Percentiles rank a stretch among this genome's conserved stretches.
These are phyloP conservation scores for Apogon hyalosoma DNA, from an alignment of 2,797 vertebrate genomes.

Conservation along the genomic window DNA sequence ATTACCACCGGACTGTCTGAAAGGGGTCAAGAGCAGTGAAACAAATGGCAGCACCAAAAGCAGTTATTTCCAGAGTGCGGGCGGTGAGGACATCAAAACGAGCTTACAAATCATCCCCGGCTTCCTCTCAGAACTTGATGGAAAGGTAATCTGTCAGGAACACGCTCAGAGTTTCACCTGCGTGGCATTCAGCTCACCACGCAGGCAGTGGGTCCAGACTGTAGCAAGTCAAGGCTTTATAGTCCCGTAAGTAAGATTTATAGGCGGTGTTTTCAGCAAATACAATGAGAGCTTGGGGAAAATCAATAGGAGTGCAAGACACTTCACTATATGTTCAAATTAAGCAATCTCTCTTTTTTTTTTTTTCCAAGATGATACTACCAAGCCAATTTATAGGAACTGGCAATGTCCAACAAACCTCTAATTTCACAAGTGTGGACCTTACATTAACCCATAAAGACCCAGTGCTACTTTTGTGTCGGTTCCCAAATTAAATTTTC, in stretches of 20 bases:
- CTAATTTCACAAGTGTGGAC: too few species aligned
- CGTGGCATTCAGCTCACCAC: neutral
- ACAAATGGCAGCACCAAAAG: conserved; percentile 43
- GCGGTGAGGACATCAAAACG: conserved; percentile 12
- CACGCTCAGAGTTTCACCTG: conserved; percentile 18
- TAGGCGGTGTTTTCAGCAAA: conserved; percentile 19
- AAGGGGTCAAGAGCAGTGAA: conserved; percentile 16
- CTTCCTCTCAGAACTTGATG: conserved; percentile 39
- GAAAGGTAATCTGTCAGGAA: conserved; percentile 69
- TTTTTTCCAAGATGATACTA: neutral
- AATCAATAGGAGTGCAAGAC: conserved; percentile 38
- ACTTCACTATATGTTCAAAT: conserved; percentile 9
- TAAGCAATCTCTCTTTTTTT: conserved; percentile 8
- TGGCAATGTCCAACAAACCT: too few species aligned
- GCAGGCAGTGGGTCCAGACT: conserved; percentile 2
- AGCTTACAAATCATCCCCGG: conserved; percentile 34
- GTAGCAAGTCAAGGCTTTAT: conserved; percentile 34
- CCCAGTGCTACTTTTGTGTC: too few species aligned
- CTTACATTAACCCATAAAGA: too few species aligned
- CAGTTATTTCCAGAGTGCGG: neutral
- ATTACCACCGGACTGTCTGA: neutral
- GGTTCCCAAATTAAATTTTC: too few species aligned
- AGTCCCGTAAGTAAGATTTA: conserved; percentile 36
- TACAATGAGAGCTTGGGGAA: conserved; percentile 17
- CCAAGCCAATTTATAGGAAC: too few species aligned